Evolutionary conservation across 2,888 invertebrate species (phyloP).

Genomic region (Scaptomyza reducta): DNA sequence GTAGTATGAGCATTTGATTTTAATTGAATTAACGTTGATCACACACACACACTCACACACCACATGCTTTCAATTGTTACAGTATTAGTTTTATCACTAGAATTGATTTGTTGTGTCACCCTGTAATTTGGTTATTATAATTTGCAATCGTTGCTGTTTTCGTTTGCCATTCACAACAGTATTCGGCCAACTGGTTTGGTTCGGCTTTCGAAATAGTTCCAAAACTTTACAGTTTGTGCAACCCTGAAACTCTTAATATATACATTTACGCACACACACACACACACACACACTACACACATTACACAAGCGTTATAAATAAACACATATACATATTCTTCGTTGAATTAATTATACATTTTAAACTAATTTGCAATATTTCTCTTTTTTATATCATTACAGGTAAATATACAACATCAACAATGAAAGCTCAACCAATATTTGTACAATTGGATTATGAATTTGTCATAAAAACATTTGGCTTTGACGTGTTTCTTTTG

Average conservation of each 20-base stretch:
- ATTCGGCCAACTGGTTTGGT: constrained; percentile 69
- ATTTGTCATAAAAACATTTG: too few species aligned
- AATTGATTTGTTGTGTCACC: constrained; percentile 42
- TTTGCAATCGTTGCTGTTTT: constrained; percentile 43
- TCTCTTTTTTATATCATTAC: constrained; percentile 75
- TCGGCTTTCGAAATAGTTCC: constrained; percentile 72
- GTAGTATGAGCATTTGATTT: constrained; percentile 7
- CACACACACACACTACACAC: too few species aligned
- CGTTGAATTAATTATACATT: constrained; percentile 64
- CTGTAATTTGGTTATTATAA: constrained; percentile 51
- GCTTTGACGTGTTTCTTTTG: too few species aligned
- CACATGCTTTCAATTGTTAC: constrained; percentile 17
- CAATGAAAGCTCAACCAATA: constrained; percentile 8
- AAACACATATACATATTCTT: too few species aligned
- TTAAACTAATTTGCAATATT: constrained; percentile 75
- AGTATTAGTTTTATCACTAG: constrained; percentile 50
- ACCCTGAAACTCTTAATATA: constrained; percentile 53
- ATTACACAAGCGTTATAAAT: too few species aligned
- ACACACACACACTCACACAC: not conserved
- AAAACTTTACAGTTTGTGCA: constrained; percentile 34
- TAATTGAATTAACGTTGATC: constrained; percentile 64
- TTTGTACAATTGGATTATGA: not conserved
- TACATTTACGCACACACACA: not conserved
- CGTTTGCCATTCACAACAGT: constrained; percentile 49
- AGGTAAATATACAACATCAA: constrained; percentile 68